A percentile compares a stretch with the other conserved stretches of the same genome.
Evolutionary conservation across 1,140 invertebrate species (phyloP).

Genomic region (Solenopsis fugax): DNA sequence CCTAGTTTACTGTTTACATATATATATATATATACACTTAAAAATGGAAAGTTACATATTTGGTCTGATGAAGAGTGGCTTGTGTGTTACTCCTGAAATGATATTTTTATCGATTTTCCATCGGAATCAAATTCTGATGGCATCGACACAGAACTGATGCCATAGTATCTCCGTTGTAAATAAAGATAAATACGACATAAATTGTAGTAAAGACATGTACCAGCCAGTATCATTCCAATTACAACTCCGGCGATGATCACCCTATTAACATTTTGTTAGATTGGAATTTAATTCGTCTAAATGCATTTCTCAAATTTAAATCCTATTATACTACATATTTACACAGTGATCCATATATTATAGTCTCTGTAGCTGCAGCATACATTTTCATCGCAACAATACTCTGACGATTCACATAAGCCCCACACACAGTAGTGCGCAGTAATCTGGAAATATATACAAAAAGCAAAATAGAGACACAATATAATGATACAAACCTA

Average conservation of each 20-base stretch:
- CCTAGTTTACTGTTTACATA: not conserved
- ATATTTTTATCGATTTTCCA: conserved; percentile 28
- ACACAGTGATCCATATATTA: conserved; percentile 44
- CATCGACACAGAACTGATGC: conserved; percentile 14
- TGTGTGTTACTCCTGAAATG: conserved; percentile 27
- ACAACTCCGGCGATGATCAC: conserved; percentile 34
- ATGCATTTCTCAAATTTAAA: not conserved
- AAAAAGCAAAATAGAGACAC: not conserved
- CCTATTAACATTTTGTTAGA: conserved; percentile 15
- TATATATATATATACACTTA: not conserved
- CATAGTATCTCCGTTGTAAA: conserved; percentile 21
- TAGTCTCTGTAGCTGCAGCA: conserved; percentile 58
- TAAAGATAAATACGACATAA: conserved; percentile 23
- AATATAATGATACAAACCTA: not conserved
- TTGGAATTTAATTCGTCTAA: not conserved
- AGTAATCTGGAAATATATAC: conserved; percentile 40
- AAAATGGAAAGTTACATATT: not conserved
- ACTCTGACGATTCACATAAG: conserved; percentile 43
- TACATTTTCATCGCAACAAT: conserved; percentile 68
- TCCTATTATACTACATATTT: conserved; percentile 25
- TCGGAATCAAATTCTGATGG: conserved; percentile 45
- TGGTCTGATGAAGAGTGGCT: not conserved
- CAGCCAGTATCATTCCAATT: conserved; percentile 46
- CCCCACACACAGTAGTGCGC: conserved; percentile 68
- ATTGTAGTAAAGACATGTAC: conserved; percentile 50